These are phyloP conservation scores for Zoanthus sociatus DNA, from an alignment of 92 coral and sea anemone genomes.

Conservation along the genomic window DNA sequence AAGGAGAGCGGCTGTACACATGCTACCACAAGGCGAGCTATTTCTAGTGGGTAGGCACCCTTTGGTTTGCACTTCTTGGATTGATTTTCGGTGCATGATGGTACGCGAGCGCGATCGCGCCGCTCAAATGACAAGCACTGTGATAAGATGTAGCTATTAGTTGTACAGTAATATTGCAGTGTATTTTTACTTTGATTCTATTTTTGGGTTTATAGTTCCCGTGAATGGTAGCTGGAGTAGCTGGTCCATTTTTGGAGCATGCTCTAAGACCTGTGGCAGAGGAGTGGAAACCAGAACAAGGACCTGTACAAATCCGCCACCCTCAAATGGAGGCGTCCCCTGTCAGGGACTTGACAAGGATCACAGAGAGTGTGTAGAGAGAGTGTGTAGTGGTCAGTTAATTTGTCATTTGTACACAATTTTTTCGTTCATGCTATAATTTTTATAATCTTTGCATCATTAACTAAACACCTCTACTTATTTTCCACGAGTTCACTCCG, in stretches of 20 bases:
- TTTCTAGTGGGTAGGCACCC: too few species aligned
- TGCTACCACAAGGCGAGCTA: too few species aligned
- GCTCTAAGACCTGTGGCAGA: not conserved
- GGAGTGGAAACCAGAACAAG: constrained; percentile 1
- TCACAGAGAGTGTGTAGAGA: not conserved
- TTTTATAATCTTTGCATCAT: too few species aligned
- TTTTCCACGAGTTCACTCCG: too few species aligned
- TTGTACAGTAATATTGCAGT: not conserved
- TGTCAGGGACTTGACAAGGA: not conserved
- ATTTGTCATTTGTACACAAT: too few species aligned
- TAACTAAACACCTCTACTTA: too few species aligned
- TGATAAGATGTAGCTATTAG: not conserved
- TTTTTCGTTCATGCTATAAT: too few species aligned
- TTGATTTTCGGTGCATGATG: too few species aligned
- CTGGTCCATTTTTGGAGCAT: not conserved
- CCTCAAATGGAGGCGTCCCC: not conserved
- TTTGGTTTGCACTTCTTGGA: too few species aligned
- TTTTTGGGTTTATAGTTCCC: not conserved
- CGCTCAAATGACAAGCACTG: too few species aligned
- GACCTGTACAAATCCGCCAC: constrained; percentile 3
- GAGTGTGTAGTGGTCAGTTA: not conserved
- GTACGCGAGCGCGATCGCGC: too few species aligned
- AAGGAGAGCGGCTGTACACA: too few species aligned
- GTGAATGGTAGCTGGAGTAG: not conserved
- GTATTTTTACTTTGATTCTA: not conserved